Evolutionary conservation across 1,140 invertebrate genomes (phyloP).

Genomic region (Drosophila rhopaloa): DNA sequence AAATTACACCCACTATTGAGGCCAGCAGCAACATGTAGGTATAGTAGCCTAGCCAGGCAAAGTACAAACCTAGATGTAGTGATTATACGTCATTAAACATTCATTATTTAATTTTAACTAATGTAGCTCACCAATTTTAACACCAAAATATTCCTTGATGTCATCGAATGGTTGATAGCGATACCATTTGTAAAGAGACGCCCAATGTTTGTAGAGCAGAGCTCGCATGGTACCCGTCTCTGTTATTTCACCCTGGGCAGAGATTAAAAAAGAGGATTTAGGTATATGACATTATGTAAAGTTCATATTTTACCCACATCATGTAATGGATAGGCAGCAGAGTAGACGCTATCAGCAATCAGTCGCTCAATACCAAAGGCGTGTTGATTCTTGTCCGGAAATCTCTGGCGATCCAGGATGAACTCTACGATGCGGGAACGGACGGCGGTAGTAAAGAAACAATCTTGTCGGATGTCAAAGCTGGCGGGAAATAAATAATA

Average conservation of each 20-base stretch:
- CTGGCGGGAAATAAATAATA: slow-evolving; percentile 84
- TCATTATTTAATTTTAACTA: too few relatives aligned
- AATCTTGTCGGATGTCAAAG: slow-evolving; percentile 92
- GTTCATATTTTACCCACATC: slow-evolving; percentile 88
- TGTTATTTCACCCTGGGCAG: slow-evolving; percentile 89
- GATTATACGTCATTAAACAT: not conserved
- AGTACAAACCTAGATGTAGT: slow-evolving; percentile 88
- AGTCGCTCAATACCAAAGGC: slow-evolving; percentile 94
- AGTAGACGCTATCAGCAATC: slow-evolving; percentile 90
- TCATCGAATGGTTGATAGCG: slow-evolving; percentile 96
- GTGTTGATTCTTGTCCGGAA: slow-evolving; percentile 87
- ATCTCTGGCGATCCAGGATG: slow-evolving; percentile 94
- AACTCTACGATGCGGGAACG: slow-evolving; percentile 96
- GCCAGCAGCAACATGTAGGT: slow-evolving; percentile 96
- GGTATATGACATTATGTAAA: too few relatives aligned
- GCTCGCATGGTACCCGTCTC: slow-evolving; percentile 90
- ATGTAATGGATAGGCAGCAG: slow-evolving; percentile 95
- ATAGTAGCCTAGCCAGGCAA: slow-evolving; percentile 99
- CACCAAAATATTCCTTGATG: slow-evolving; percentile 96
- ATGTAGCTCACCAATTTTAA: slow-evolving; percentile 90
- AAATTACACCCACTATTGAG: slow-evolving; percentile 92
- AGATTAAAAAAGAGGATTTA: not conserved
- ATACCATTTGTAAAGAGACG: slow-evolving; percentile 91
- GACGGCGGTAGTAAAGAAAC: slow-evolving; percentile 94
- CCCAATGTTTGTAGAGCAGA: slow-evolving; percentile 94